Evolutionary conservation across 2,888 invertebrate genomes (phyloP).

Genomic region (Blera fallax): DNA sequence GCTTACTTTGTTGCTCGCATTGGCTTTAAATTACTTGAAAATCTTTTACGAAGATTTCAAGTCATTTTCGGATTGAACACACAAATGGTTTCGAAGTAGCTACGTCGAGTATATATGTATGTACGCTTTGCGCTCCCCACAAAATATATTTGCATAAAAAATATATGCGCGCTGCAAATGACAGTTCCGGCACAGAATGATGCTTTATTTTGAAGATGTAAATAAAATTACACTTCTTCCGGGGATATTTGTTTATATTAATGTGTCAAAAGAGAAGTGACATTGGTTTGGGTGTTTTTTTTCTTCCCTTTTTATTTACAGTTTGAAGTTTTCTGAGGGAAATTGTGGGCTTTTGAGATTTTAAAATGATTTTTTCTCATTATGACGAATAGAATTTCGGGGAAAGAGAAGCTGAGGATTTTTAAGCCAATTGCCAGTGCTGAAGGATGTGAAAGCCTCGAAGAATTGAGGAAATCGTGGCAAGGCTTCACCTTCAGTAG

Average conservation of each 20-base stretch:
- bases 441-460: too few species aligned
- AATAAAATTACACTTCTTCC: conserved; percentile 49
- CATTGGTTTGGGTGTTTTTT: not conserved
- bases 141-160: conserved; percentile 45
- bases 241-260: conserved; percentile 11
- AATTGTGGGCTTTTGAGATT: not conserved
- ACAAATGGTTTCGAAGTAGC: conserved; percentile 19
- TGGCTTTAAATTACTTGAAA: conserved; percentile 48
- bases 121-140: not conserved
- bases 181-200: conserved; percentile 42
- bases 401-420: too few species aligned
- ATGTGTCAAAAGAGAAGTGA: not conserved
- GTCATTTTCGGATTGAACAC: conserved; percentile 41
- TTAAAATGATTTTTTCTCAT: conserved; percentile 5
- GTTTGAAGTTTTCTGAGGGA: not conserved
- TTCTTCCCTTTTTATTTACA: not conserved
- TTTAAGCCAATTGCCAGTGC: too few species aligned
- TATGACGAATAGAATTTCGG: not conserved
- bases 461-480: too few species aligned
- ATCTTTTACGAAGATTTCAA: conserved; percentile 41
- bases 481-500: too few species aligned
- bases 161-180: conserved; percentile 33
- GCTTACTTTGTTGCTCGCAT: not conserved
- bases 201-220: conserved; percentile 43
- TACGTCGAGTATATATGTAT: not conserved